Base-by-base conservation (phyloP, 2,888 invertebrate species). In the Toxonevra muliebris region DNA sequence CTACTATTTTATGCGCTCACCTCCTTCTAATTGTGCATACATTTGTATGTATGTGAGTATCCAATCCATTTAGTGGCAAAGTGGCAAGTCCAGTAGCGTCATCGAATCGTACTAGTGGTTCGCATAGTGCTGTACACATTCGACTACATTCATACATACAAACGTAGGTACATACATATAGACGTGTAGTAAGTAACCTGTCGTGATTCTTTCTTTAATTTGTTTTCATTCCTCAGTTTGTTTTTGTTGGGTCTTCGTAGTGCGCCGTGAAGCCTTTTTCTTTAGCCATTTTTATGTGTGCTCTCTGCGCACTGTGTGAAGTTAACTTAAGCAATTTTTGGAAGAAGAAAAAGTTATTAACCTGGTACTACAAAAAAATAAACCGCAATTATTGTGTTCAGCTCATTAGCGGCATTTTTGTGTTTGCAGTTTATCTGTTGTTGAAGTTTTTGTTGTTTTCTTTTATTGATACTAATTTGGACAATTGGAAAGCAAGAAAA, bases 121-220 rank as follows among this genome's bases (percentile, higher is more conserved):
- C 30, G 30, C 30, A 4, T 7, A 2, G 30, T 30, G 7, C 30
- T 30, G 7, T 7, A 30, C 30, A 30, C 30, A 30, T 7, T n/a
- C n/a, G n/a, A n/a, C n/a, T n/a, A 30, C 30, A 30, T 30, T 4
- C 30, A 30, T 30, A 7, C 30, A 7, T 30, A 30, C 30, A 30
- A 30, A 30, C 30, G 7, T 30, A 30, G 3, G 7, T 30, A 30
- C 7, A 7, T 4, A 30, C 30, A 30, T 30, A 30, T 30, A 4
- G 30, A 30, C 30, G 30, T 30, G 30, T 30, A 30, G 30, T 53
- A 78, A 30, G 30, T 53, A 78, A 78, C 78, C 78, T 78, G 78
- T 80, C 78, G 78, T 78, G 78, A 78, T 78, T 78, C 78, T 80
- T 2, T 3, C 41, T 58, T 58, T 58, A 41, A 41, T 58, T 41